Evolutionary conservation across 2,888 invertebrate species (phyloP), one percentile per base, ranked within the genome.

Genomic region (Agrotis puta): DNA sequence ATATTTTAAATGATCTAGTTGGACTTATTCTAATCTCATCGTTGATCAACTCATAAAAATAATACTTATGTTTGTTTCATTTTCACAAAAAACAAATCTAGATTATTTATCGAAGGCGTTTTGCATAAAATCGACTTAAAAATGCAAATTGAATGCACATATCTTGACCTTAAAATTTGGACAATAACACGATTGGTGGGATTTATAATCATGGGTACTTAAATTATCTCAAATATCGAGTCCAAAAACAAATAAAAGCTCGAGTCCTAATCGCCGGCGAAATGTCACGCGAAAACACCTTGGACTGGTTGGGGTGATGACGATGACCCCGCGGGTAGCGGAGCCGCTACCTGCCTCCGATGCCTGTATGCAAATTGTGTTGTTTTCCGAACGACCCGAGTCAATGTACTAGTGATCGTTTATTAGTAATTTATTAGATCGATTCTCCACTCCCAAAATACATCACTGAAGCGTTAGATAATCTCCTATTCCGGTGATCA

Each of bases 281-380:
- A 93, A 94, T 94, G 94, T 94, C 94, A 92, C 88, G 88, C 90
- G 88, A 88, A 91, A 90, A 92, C 91, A 89, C 88, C 89, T 90
- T 88, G 91, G 91, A 92, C 92, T 90, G 92, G 94, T 93, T 91
- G 88, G 88, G 90, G 86, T 88, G 90, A 92, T 92, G 94, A 94
- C 95, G 94, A 94, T 94, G 95, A 95, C 95, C 96, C 90, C 93
- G 70, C 84, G 71, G 84, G 81, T 82, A 82, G 80, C 82, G 85
- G 83, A 77, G 72, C 85, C 85, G 86, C 93, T 95, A 95, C 95
- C 95, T 95, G 96, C 91, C 90, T 85, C 89, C 87, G 89, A 83
- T 89, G 92, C 88, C 88, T 92, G 90, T 95, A 95, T 95, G 94
- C 92, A 92, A 95, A 95, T 94, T 86, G 89, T 88, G 89, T 92